Percentiles rank a stretch among this genome's conserved stretches.
Conservation (phyloP, 2,113 vertebrate species). For the Noctilio leporinus region DNA sequence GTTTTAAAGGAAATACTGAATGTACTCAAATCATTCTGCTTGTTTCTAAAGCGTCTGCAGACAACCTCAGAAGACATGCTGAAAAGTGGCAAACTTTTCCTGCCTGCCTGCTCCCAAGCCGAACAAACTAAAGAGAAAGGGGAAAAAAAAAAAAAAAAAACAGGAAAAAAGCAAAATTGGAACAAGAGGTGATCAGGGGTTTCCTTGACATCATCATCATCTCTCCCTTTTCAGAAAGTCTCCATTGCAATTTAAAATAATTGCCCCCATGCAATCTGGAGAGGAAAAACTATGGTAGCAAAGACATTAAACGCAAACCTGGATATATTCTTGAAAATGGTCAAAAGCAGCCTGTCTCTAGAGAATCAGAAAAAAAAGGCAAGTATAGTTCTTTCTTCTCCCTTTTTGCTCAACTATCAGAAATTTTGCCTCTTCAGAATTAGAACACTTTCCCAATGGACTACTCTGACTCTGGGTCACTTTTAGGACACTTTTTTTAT, state of each 20-base stretch:
- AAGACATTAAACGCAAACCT: not conserved
- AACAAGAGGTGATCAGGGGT: not conserved
- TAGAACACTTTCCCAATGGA: not conserved
- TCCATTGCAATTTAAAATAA: slow-evolving; percentile 15
- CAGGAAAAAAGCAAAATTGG: not conserved
- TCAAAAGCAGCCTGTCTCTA: not conserved
- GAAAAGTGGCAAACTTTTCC: not conserved
- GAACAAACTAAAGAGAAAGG: not conserved
- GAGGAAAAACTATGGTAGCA: not conserved
- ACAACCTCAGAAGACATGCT: not conserved
- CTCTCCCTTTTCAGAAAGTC: not conserved
- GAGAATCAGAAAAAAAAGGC: not conserved
- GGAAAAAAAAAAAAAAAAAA: not conserved
- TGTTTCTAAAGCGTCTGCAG: not conserved
- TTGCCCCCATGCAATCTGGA: not conserved
- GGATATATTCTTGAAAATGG: not conserved
- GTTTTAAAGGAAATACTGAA: slow-evolving; percentile 25
- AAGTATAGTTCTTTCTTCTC: not conserved
- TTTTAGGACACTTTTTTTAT: not conserved
- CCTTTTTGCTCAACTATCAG: not conserved
- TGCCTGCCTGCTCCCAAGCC: not conserved
- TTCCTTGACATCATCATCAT: not conserved
- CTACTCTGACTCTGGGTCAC: not conserved
- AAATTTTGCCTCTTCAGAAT: not conserved
- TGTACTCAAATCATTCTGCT: not conserved